phyloP scores from a whole-genome alignment of 2,888 invertebrate species.

The Caenorhabditis sp. region DNA sequence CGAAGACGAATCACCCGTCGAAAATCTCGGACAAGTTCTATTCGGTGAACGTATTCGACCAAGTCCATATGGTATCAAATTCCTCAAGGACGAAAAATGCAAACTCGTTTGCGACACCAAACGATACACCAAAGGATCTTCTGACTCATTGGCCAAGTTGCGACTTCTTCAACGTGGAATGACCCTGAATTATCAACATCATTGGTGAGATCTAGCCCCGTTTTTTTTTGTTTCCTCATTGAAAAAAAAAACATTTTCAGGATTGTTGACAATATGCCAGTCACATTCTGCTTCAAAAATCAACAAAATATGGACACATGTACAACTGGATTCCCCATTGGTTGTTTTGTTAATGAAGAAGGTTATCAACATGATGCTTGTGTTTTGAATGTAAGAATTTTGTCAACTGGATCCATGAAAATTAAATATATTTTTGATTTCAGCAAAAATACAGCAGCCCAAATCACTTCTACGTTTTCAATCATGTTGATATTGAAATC shows the following conservation, averaged over 20 bases:
- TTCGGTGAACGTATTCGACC: conserved; percentile 98
- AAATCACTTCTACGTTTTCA: conserved; percentile 89
- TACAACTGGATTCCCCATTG: conserved; percentile 96
- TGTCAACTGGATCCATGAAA: no score
- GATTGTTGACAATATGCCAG: conserved; percentile 92
- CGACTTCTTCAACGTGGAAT: conserved; percentile 88
- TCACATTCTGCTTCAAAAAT: conserved; percentile 88
- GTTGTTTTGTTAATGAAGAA: conserved; percentile 83
- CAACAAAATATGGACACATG: conserved; percentile 75
- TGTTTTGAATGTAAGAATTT: conserved; percentile 71
- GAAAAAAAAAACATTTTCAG: conserved; percentile 48
- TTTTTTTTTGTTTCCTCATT: background rate
- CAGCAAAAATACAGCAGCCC: conserved; percentile 71
- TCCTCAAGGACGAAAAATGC: conserved; percentile 79
- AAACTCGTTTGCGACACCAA: conserved; percentile 75
- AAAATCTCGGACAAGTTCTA: conserved; percentile 97
- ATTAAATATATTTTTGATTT: conserved; percentile 17
- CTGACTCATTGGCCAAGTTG: conserved; percentile 77
- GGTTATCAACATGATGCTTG: conserved; percentile 75
- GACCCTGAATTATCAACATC: conserved; percentile 94
- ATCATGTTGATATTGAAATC: conserved; percentile 92
- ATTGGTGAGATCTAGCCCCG: conserved; percentile 81
- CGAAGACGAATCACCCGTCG: conserved; percentile 86
- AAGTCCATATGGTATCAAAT: conserved; percentile 86
- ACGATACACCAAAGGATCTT: conserved; percentile 77